These are phyloP conservation scores for Oophaga sylvatica DNA, from an alignment of 2,797 vertebrate species.

Conservation along the genomic window DNA sequence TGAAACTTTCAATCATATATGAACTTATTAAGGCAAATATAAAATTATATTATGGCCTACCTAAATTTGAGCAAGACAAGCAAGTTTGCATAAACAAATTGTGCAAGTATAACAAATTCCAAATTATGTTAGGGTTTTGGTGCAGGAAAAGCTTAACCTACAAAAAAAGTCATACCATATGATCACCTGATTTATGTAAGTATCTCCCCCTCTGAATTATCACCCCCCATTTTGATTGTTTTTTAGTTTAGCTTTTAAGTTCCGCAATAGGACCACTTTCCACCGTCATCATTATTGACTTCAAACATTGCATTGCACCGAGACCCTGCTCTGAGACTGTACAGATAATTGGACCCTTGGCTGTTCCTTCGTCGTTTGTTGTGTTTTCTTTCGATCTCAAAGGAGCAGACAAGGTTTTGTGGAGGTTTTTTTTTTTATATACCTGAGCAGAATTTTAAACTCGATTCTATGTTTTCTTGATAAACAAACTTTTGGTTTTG, in stretches of 20 bases:
- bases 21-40: neutral
- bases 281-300: neutral
- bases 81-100: no score
- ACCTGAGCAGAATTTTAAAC: conserved; percentile 16
- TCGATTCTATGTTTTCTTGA: neutral
- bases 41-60: neutral
- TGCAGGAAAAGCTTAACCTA: no score
- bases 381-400: neutral
- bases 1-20: neutral
- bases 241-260: neutral
- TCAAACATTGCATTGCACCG: no score
- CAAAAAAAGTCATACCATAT: neutral
- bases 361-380: neutral
- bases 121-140: no score
- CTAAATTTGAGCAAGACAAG: neutral
- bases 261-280: neutral
- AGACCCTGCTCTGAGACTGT: neutral
- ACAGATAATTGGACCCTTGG: neutral
- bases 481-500: conserved; percentile 23
- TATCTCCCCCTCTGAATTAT: neutral
- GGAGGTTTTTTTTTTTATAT: neutral
- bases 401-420: neutral
- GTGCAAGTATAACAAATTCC: no score
- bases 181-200: neutral
- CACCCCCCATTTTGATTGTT: neutral